Conservation (phyloP, 2,888 invertebrate genomes). For the Dione juno region DNA sequence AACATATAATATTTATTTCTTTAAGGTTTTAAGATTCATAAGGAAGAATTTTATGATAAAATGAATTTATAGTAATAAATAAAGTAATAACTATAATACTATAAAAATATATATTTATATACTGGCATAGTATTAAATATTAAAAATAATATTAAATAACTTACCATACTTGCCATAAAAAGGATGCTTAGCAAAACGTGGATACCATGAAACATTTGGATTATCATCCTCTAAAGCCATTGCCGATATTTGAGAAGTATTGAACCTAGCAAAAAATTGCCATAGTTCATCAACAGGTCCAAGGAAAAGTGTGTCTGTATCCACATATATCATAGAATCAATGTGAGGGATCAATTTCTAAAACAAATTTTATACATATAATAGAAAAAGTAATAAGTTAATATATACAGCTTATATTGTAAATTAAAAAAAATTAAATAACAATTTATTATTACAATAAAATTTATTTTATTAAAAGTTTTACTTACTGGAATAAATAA, state of each 20-base stretch:
- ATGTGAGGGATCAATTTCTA: constrained; percentile 90
- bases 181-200: constrained; percentile 97
- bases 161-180: constrained; percentile 93
- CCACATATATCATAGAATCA: constrained; percentile 95
- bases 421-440: neutral
- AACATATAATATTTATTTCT: too few relatives aligned
- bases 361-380: constrained; percentile 48
- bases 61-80: too few relatives aligned
- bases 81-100: too few relatives aligned
- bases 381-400: too few relatives aligned
- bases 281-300: constrained; percentile 92
- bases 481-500: constrained; percentile 93
- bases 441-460: too few relatives aligned
- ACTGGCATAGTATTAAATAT: neutral
- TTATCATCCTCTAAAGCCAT: constrained; percentile 95
- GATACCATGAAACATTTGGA: constrained; percentile 97
- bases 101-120: too few relatives aligned
- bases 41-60: too few relatives aligned
- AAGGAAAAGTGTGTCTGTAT: constrained; percentile 95
- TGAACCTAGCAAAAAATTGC: constrained; percentile 92
- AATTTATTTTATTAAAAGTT: neutral
- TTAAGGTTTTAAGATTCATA: too few relatives aligned
- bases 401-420: too few relatives aligned
- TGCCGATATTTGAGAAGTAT: constrained; percentile 93
- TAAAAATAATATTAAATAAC: neutral